A percentile compares a stretch with the other conserved stretches of the same genome.
Conservation (phyloP, 2,888 invertebrate species). For the Microctonus brassicae region DNA sequence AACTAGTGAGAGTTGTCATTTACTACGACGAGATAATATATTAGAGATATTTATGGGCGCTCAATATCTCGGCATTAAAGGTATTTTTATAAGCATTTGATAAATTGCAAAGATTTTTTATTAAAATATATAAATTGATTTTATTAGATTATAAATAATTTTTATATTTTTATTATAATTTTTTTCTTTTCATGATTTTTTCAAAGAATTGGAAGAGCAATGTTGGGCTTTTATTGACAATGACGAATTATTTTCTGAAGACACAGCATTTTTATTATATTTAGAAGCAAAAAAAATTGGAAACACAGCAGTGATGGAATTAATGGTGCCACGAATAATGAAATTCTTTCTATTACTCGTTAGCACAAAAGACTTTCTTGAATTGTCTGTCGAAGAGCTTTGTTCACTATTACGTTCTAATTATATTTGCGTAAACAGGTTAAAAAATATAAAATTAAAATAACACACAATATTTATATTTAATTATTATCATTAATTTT, state of each 20-base stretch:
- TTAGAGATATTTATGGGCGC: constrained; percentile 81
- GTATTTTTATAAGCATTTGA: constrained; percentile 57
- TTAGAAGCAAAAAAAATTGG: constrained; percentile 74
- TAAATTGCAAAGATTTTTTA: not conserved
- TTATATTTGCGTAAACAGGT: constrained; percentile 82
- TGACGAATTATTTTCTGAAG: constrained; percentile 79
- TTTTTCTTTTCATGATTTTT: constrained; percentile 18
- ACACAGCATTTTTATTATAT: constrained; percentile 80
- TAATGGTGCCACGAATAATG: constrained; percentile 82
- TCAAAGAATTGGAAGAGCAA: constrained; percentile 79
- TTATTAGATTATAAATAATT: constrained; percentile 9
- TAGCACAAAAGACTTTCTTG: constrained; percentile 81
- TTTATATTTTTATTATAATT: constrained; percentile 6
- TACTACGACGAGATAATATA: constrained; percentile 78
- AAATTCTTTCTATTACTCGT: constrained; percentile 83
- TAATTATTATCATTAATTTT: too few species aligned
- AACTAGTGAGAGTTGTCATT: constrained; percentile 75
- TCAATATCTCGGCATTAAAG: constrained; percentile 79
- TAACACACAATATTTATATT: too few species aligned
- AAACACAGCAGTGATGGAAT: constrained; percentile 76
- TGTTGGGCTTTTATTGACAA: constrained; percentile 84
- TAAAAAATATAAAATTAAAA: not conserved
- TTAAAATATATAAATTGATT: not conserved
- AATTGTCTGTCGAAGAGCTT: constrained; percentile 77
- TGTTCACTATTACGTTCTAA: constrained; percentile 79